Evolutionary conservation across 1,140 invertebrate species (phyloP).

Genomic region (Brachionus angularis): DNA sequence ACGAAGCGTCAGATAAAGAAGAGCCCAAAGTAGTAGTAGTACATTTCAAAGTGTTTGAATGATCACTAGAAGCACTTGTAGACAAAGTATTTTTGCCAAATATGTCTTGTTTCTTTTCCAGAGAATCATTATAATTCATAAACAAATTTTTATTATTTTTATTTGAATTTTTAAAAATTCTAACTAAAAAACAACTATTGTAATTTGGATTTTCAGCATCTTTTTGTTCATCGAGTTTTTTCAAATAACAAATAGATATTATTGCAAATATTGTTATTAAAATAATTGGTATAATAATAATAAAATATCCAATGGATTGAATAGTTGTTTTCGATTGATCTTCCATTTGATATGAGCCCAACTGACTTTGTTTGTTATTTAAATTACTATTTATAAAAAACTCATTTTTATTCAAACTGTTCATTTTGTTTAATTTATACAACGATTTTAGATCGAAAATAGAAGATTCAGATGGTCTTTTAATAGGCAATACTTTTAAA

Average conservation of each 20-base stretch:
- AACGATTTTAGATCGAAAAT: conserved; percentile 1
- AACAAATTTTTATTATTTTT: background rate
- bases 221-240: conserved; percentile 18
- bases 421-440: background rate
- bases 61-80: conserved; percentile 31
- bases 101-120: background rate
- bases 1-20: conserved; percentile 20
- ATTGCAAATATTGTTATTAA: conserved; percentile 11
- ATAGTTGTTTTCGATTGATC: too few species aligned
- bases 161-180: background rate
- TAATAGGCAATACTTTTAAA: background rate
- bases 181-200: background rate
- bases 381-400: too few species aligned
- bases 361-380: too few species aligned
- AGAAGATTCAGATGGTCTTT: background rate
- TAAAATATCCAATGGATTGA: conserved; percentile 25
- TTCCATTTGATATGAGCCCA: too few species aligned
- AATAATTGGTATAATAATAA: conserved; percentile 13
- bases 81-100: conserved; percentile 25
- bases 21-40: background rate
- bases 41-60: conserved; percentile 12
- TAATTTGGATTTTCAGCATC: background rate
- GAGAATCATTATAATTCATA: background rate
- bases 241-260: conserved; percentile 32
- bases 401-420: too few species aligned